Evolutionary conservation across 2,113 vertebrate species (phyloP), one percentile per base, ranked within the genome.

Genomic region (Pygoscelis antarcticus): DNA sequence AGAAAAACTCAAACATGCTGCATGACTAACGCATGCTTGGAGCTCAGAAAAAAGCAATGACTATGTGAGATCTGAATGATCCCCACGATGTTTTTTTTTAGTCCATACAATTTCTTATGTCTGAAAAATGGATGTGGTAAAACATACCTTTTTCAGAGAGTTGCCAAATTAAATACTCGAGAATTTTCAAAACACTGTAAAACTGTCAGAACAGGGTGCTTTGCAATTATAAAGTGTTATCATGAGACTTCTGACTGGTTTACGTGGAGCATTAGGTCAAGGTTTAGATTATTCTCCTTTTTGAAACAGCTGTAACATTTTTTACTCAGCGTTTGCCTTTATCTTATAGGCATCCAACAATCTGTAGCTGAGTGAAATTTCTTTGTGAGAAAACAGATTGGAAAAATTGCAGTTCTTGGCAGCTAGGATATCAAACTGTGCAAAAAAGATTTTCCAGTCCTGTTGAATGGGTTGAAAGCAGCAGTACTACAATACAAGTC

Each of bases 401-500:
- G 75, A 71, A 90, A 93, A 93, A 70, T 84, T 76, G 61, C 51
- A 58, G 5, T 97, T 96, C 89, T 78, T 94, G 61, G 81, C 83
- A 96, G 51, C 69, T 88, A 65, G 58, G 44, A n/a, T 85, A 75
- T 92, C 95, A 97, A 96, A 96, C 66, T 86, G 76, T 97, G 86
- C 79, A 91, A 40, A 66, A 87, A 93, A 93, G 69, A 79, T 84
- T 95, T 96, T 93, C 72, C 46, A 74, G 66, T 81, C 61, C 65
- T 70, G 19, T 26, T 90, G 36, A 87, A 70, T 74, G 78, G 25
- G 9, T 80, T 74, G 88, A 93, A 96, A 89, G 86, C 61, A 72
- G 58, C 71, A 89, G 57, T 70, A 20, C n/a, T 80, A 62, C 61
- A 82, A 51, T 84, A 30, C 15, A 85, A 96, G 72, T 95, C 62